Percentiles rank a stretch among this genome's conserved stretches.
Evolutionary conservation across 2,797 vertebrate genomes (phyloP).

Genomic region (Sebastes trivittatus): DNA sequence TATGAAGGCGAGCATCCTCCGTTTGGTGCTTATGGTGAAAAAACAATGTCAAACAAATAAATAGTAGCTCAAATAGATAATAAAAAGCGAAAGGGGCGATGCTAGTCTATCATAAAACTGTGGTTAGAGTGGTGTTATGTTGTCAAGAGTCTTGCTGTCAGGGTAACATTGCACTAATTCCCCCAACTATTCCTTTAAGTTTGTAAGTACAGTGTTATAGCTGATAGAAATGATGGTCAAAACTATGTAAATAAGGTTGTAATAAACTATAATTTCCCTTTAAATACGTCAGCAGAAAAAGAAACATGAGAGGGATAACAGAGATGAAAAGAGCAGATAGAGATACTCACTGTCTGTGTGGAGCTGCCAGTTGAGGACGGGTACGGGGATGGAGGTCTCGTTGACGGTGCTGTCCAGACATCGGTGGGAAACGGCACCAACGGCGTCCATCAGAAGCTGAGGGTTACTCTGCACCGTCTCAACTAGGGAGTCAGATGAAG

Average conservation of each 20-base stretch:
- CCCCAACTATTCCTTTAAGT: background rate
- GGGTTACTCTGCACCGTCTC: conserved; percentile 96
- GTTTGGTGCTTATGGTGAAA: too few relatives aligned
- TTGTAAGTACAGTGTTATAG: background rate
- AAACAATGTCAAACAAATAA: too few relatives aligned
- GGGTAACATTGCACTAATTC: too few relatives aligned
- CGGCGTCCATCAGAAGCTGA: conserved; percentile 91
- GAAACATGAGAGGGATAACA: background rate
- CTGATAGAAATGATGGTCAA: background rate
- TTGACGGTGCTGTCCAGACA: conserved; percentile 86
- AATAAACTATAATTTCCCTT: background rate
- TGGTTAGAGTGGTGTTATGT: too few relatives aligned
- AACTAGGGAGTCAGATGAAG: conserved; percentile 82
- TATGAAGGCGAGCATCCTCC: too few relatives aligned
- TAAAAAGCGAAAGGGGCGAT: too few relatives aligned
- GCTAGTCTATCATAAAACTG: too few relatives aligned
- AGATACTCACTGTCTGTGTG: conserved; percentile 89
- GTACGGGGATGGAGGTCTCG: conserved; percentile 95
- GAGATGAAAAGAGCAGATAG: background rate
- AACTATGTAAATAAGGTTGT: background rate
- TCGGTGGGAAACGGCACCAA: conserved; percentile 79
- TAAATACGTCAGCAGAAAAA: conserved; percentile 1
- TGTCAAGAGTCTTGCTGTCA: background rate
- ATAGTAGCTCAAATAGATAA: too few relatives aligned
- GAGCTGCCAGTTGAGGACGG: conserved; percentile 92